Conservation (phyloP, 2,113 vertebrate species). For the Brachirus orientalis region DNA sequence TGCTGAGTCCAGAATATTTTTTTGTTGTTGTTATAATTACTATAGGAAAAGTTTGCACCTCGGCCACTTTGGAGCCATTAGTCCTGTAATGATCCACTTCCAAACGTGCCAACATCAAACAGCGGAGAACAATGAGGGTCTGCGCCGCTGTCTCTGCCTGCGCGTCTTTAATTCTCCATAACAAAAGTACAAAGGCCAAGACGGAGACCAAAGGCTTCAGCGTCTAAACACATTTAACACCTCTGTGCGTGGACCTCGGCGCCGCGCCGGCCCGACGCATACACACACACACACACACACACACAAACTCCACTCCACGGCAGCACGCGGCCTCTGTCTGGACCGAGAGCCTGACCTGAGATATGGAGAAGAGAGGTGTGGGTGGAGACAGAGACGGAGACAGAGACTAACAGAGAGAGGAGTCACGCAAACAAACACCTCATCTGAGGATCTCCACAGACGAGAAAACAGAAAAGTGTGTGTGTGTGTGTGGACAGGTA, state of each 20-base stretch:
- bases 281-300: background rate
- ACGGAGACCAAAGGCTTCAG: constrained; percentile 66
- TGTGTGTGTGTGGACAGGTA: constrained; percentile 4
- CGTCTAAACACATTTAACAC: constrained; percentile 72
- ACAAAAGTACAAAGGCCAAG: constrained; percentile 79
- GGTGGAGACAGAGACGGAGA: constrained; percentile 13
- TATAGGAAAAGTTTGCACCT: too few relatives aligned
- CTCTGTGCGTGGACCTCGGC: constrained; percentile 65
- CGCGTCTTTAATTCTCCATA: constrained; percentile 77
- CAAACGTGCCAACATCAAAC: constrained; percentile 79
- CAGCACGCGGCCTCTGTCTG: constrained; percentile 38
- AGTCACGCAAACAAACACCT: constrained; percentile 60
- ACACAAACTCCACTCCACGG: too few relatives aligned
- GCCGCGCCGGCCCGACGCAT: constrained; percentile 50
- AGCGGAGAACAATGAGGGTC: constrained; percentile 65
- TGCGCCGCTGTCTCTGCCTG: constrained; percentile 64
- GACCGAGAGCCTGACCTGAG: constrained; percentile 35
- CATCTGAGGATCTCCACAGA: constrained; percentile 44
- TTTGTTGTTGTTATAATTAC: background rate
- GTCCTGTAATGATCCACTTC: constrained; percentile 79
- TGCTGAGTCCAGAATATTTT: background rate
- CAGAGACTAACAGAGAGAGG: constrained; percentile 20
- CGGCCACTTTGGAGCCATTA: constrained; percentile 47
- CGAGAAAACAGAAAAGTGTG: background rate
- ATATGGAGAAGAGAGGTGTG: constrained; percentile 46